A percentile compares a stretch with the other conserved stretches of the same genome.
These are phyloP conservation scores for Trididemnum nubilum DNA, from an alignment of 23 tunicate genomes.

Conservation along the genomic window DNA sequence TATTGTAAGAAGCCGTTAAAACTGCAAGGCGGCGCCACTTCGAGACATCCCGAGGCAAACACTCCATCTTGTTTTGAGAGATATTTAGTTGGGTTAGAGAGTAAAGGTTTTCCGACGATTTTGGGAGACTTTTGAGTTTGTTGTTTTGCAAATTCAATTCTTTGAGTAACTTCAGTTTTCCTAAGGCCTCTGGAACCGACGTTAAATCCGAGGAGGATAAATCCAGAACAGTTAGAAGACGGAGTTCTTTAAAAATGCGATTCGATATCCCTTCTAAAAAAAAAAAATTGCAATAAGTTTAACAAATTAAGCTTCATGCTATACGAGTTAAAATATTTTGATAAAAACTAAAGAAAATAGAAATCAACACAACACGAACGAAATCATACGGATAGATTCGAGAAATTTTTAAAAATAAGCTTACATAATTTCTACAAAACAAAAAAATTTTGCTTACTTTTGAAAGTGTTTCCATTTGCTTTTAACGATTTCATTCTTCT, in stretches of 20 bases:
- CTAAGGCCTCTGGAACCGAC: constrained; percentile 74
- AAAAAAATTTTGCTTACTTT: no score
- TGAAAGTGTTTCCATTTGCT: constrained; percentile 71
- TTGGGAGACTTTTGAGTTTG: constrained; percentile 52
- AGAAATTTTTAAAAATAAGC: no score
- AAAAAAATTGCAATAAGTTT: no score
- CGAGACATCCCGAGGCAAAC: constrained; percentile 50
- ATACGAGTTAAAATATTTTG: background rate
- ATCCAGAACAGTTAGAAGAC: constrained; percentile 59
- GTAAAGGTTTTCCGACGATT: constrained; percentile 48
- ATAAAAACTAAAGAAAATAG: no score
- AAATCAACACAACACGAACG: background rate
- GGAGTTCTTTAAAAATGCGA: constrained; percentile 69
- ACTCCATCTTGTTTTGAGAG: constrained; percentile 57
- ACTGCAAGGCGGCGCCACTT: constrained; percentile 65
- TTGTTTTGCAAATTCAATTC: constrained; percentile 67
- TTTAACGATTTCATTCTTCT: constrained; percentile 61
- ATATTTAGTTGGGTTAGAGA: constrained; percentile 54
- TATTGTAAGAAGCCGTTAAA: constrained; percentile 62
- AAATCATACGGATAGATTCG: no score
- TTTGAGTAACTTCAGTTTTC: constrained; percentile 57
- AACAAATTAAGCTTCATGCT: background rate
- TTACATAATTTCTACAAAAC: no score
- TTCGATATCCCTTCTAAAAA: constrained; percentile 56
- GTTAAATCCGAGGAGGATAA: constrained; percentile 62